Base-by-base conservation (phyloP, 2,113 vertebrate genomes). In the Lycocorax pyrrhopterus region DNA sequence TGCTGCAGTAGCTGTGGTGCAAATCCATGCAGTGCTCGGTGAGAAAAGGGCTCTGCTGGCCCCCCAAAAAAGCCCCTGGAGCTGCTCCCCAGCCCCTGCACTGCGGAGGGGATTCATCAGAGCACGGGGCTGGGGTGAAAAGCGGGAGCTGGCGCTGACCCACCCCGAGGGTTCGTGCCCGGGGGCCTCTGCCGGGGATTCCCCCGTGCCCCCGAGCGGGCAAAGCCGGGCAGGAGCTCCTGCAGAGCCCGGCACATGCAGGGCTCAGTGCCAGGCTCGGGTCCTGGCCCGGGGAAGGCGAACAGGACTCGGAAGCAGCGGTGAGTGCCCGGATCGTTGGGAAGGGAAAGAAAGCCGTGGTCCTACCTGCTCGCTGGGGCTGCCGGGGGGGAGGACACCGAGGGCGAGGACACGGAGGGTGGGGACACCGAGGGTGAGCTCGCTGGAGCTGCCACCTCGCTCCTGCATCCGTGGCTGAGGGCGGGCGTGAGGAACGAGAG, bases 81-180 rank as follows among this genome's bases (percentile, higher is more conserved):
- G 93, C 69, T 51, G 73, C 81, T 32, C 16, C 1, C 32, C 81
- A 13, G 53, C 84, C 62, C 83, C 22, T 3, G 13, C 63, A 0
- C 52, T 3, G 56, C 16, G 0, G 0, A 5, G 1, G 63, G 77
- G 13, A 7, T 7, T 18, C 11, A 4, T 21, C 2, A 1, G 4
- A 17, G 29, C 43, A 8, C 16, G 37, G 44, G 41, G 46, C 62
- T 4, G 76, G 35, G 4, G 22, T 18, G 35, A 3, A 9, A 44
- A 75, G 85, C 85, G 5, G 90, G 84, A 91, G 92, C 26, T 90
- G 13, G 9, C 0, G 3, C 29, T 14, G 81, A 30, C 1, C 69
- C 66, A 53, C 43, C 43, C 4, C 7, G 15, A 43, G 76, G 76
- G 10, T 30, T 53, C 0, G 1, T 53, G 67, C n/a, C 68, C 3